Evolutionary conservation across 2,113 vertebrate species (phyloP), one percentile per base, ranked within the genome.

Genomic region (Corydoras maculifer): DNA sequence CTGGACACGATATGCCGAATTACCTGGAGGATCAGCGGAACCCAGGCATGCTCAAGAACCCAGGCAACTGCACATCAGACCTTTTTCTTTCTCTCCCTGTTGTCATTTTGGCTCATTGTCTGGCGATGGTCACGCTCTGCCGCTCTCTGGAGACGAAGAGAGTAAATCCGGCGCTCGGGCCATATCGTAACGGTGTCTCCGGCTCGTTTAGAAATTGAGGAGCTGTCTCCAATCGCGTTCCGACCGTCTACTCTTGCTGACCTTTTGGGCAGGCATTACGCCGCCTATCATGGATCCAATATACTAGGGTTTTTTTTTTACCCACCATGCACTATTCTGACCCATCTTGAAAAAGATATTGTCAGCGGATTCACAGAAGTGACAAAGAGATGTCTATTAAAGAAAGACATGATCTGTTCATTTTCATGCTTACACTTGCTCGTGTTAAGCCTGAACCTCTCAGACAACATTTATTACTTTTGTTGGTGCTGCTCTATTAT

Each of bases 21-120:
- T 90, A 90, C 88, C 88, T 88, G 88, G 84, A 74, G 85, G 81
- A 88, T 90, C 86, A 83, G 82, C 83, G 87, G 75, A 80, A 68
- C 48, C 55, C 35, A 49, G 48, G 66, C 81, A 80, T 80, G 79
- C 84, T 91, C 86, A 82, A 80, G 50, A 78, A 79, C 78, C 85
- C 88, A 86, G 48, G 66, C 25, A 68, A 68, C 54, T 25, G 70
- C 48, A 15, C 54, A 65, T 73, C 61, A 77, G 81, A 80, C 54
- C 32, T 84, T 73, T 77, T 74, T 55, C 58, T 55, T 4, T 79
- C 79, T 84, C 72, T 76, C 73, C 54, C 9, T 10, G 72, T 84
- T 51, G 81, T 82, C 73, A 74, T 71, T 68, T 83, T 69, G 75
- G 75, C 77, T 79, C 78, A 29, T 89, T 91, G 88, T 92, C 88